Conservation (phyloP, 2,113 vertebrate species). For the Thryonomys swinderianus region DNA sequence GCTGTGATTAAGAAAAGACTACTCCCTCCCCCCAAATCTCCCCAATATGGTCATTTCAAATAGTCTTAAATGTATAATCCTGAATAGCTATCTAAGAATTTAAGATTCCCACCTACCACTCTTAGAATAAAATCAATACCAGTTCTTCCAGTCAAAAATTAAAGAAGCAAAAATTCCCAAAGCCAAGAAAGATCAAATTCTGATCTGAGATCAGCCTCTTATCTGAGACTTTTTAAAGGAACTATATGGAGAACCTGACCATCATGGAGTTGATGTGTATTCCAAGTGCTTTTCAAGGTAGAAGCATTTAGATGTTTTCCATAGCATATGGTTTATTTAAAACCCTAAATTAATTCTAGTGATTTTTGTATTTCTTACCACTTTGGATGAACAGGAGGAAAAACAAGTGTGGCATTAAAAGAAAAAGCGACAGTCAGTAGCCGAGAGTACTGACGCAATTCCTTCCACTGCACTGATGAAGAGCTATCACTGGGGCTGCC, state of each 20-base stretch:
- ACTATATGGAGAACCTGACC: not conserved
- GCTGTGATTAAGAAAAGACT: conserved; percentile 78
- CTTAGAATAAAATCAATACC: not conserved
- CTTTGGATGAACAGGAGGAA: conserved; percentile 59
- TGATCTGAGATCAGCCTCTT: too few relatives aligned
- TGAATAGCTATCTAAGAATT: conserved; percentile 38
- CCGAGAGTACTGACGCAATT: conserved; percentile 34
- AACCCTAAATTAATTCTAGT: conserved; percentile 44
- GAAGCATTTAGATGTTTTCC: conserved; percentile 43
- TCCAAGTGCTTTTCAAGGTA: conserved; percentile 14
- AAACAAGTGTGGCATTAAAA: conserved; percentile 42
- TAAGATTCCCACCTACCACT: conserved; percentile 18
- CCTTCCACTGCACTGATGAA: conserved; percentile 64
- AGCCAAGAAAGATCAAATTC: conserved; percentile 26
- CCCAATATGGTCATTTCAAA: conserved; percentile 55
- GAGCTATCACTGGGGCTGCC: conserved; percentile 56
- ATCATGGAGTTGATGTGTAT: not conserved
- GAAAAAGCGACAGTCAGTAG: conserved; percentile 36
- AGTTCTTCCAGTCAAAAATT: conserved; percentile 28
- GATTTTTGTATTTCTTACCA: conserved; percentile 31
- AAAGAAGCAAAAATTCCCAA: conserved; percentile 46
- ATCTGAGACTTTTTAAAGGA: conserved; percentile 34
- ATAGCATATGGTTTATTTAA: conserved; percentile 57
- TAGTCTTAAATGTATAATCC: conserved; percentile 60
- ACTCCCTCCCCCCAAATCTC: conserved; percentile 15